Evolutionary conservation across 2,888 invertebrate genomes (phyloP), one percentile per base, ranked within the genome.

Genomic region (Thymelicus sylvestris): DNA sequence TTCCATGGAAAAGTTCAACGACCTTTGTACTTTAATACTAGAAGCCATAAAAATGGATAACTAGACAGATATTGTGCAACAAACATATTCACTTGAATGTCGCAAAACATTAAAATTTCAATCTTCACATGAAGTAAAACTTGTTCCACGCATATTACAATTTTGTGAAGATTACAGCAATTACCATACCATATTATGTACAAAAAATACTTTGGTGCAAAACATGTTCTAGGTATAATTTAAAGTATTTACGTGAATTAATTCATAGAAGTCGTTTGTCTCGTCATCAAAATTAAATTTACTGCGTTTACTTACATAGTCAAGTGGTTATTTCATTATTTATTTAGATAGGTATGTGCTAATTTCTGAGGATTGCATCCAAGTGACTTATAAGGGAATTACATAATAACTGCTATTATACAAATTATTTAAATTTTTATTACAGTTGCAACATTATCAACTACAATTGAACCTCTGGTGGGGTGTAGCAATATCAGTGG

Each of bases 261-360:
- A 63, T 68, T 62, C 68, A 55, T 62, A 63, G 41, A 63, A 68
- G 57, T 62, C 62, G 62, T 12, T 44, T 31, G 50, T 67, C 31
- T 38, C 39, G 39, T 44, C 44, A 44, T 44, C 44, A 44, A 44
- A 44, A 44, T 44, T 44, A 44, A 44, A 44, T 38, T 6, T 50
- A 50, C 19, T 39, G 50, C 13, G 50, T 44, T 47, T 59, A 24
- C 66, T 31, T 50, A 60, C n/a, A n/a, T 38, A 24, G 12, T 1
- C 19, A 19, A 31, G 8, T 4, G 41, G 12, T 41, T 60, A 60
- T 57, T 38, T 7, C 38, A 57, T 57, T 31, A 57, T 31, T 24
- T 6, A 24, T 39, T 41, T 5, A 31, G 31, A 3, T 2, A 31
- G 31, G 31, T 31, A 41, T n/a, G 31, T 13, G 57, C 57, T 13